Evolutionary conservation across 2,797 vertebrate genomes (phyloP).

Genomic region (Helarctos malayanus): DNA sequence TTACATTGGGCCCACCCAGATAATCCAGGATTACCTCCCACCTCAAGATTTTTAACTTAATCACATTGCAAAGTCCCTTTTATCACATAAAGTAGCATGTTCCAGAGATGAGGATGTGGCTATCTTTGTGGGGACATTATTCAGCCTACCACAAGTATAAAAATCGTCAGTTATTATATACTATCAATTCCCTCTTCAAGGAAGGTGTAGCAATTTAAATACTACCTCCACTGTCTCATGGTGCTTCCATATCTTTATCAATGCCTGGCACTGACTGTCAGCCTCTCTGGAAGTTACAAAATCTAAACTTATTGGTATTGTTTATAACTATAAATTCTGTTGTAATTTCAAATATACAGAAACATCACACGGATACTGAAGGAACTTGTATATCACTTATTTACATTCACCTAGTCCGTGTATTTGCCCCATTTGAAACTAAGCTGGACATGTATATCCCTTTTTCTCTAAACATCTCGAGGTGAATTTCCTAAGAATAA

Average conservation of each 20-base stretch:
- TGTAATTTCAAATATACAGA: neutral
- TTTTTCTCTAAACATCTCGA: neutral
- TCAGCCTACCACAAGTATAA: neutral
- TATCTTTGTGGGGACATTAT: neutral
- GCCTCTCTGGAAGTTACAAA: neutral
- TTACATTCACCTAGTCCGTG: neutral
- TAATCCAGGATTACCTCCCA: neutral
- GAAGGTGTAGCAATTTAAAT: neutral
- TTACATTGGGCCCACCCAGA: neutral
- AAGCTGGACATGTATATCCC: neutral
- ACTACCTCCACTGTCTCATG: neutral
- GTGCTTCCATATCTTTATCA: neutral
- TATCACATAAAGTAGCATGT: neutral
- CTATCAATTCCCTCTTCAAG: neutral
- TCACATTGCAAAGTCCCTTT: neutral
- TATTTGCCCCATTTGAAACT: neutral
- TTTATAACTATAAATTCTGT: neutral
- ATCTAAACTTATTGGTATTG: neutral
- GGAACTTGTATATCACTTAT: neutral
- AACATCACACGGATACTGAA: neutral
- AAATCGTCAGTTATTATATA: neutral
- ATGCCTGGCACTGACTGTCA: neutral
- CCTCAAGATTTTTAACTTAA: neutral
- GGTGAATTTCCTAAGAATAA: neutral
- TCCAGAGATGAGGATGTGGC: neutral